These are phyloP conservation scores for Pelobates fuscus DNA, from an alignment of 2,113 vertebrate species.

Conservation along the genomic window DNA sequence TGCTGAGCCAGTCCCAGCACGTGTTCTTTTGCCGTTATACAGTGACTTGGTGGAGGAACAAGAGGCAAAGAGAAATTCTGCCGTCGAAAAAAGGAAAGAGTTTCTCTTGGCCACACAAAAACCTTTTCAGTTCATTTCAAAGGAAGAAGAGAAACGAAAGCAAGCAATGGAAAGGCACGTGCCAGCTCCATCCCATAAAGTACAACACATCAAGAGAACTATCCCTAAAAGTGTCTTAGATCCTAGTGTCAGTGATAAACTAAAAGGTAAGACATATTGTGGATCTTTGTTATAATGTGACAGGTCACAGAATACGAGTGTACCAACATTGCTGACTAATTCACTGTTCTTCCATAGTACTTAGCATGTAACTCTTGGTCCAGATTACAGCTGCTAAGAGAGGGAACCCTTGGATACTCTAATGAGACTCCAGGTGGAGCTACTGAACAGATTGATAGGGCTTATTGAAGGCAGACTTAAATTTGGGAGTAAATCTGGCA, in stretches of 20 bases:
- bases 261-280: constrained; percentile 86
- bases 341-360: no score
- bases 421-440: no score
- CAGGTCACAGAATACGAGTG: no score
- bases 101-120: constrained; percentile 81
- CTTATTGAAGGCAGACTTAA: no score
- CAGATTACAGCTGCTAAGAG: no score
- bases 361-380: no score
- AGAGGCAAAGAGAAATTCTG: constrained; percentile 73
- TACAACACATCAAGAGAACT: constrained; percentile 59
- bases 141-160: constrained; percentile 76
- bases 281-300: no score
- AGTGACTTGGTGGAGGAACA: constrained; percentile 73
- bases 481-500: no score
- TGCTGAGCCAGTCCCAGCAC: constrained; percentile 79
- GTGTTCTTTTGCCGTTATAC: constrained; percentile 78
- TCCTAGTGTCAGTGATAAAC: constrained; percentile 66
- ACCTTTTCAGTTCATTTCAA: constrained; percentile 86
- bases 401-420: no score
- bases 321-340: no score
- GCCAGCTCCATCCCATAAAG: constrained; percentile 53
- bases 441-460: no score
- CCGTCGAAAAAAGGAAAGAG: constrained; percentile 79
- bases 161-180: constrained; percentile 62
- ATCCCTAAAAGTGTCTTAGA: constrained; percentile 70